These are phyloP conservation scores for Plestiodon gilberti DNA, from an alignment of 2,113 vertebrate species.

Conservation along the genomic window DNA sequence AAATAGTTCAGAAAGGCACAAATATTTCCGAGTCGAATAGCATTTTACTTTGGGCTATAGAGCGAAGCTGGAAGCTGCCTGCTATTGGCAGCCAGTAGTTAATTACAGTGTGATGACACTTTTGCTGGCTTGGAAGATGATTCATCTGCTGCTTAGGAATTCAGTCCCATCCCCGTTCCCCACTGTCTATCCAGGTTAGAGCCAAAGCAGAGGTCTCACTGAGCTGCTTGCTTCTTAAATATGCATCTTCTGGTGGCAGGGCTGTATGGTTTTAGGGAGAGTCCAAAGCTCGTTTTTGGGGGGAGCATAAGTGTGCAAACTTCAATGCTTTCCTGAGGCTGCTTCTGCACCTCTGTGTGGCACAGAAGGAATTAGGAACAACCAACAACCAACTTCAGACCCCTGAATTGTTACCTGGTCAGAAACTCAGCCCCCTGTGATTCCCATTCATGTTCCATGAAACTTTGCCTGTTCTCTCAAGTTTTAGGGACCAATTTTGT, in stretches of 20 bases:
- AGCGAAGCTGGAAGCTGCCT: constrained; percentile 51
- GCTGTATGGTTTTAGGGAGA: neutral
- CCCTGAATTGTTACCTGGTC: neutral
- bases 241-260: too few relatives aligned
- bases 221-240: constrained; percentile 50
- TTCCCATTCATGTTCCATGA: constrained; percentile 32
- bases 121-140: constrained; percentile 65
- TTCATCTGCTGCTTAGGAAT: constrained; percentile 64
- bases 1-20: neutral
- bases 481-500: constrained; percentile 39
- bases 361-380: too few relatives aligned
- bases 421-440: neutral
- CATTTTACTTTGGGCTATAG: constrained; percentile 36
- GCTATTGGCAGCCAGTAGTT: constrained; percentile 65
- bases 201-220: constrained; percentile 45
- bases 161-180: constrained; percentile 40
- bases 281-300: neutral
- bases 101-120: constrained; percentile 70
- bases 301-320: too few relatives aligned
- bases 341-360: neutral
- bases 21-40: constrained; percentile 15
- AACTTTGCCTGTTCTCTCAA: constrained; percentile 42
- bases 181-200: constrained; percentile 52
- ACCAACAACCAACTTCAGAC: neutral
- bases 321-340: neutral